phyloP scores from a whole-genome alignment of 2,113 vertebrate species.

The Lates calcarifer region DNA sequence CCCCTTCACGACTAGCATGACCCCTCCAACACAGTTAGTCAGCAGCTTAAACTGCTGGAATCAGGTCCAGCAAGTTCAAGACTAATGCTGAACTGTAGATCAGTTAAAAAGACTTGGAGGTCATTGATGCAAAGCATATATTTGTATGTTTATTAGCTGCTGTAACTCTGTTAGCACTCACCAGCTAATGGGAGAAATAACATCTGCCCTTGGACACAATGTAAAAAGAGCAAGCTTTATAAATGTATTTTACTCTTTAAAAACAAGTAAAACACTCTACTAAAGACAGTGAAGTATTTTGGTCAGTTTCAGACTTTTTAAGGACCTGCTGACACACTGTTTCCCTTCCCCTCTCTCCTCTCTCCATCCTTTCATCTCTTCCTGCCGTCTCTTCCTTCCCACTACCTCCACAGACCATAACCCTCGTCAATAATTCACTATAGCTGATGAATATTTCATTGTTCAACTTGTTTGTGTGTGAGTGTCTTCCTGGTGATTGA shows the following conservation, averaged over 20 bases:
- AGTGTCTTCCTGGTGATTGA: constrained; percentile 48
- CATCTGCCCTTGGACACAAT: too few species aligned
- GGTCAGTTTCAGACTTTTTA: constrained; percentile 21
- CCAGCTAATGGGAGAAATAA: too few species aligned
- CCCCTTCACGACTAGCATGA: too few species aligned
- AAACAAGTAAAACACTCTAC: not conserved
- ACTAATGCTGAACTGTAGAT: too few species aligned
- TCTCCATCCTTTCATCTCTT: constrained; percentile 45
- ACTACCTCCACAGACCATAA: constrained; percentile 36
- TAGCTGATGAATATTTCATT: constrained; percentile 64
- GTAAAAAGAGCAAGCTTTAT: too few species aligned
- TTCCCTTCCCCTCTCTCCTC: constrained; percentile 34
- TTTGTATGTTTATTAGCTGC: too few species aligned
- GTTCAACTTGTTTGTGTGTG: constrained; percentile 39
- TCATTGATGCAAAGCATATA: too few species aligned
- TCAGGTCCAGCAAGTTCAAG: too few species aligned
- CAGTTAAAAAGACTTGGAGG: too few species aligned
- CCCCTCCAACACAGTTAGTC: too few species aligned
- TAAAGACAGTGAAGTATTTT: not conserved
- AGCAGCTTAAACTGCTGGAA: too few species aligned
- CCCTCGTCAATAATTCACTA: constrained; percentile 64
- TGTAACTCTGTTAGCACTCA: too few species aligned
- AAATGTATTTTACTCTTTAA: not conserved
- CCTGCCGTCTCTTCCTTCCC: not conserved
- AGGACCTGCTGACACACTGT: constrained; percentile 21